Evolutionary conservation across 2,113 vertebrate genomes (phyloP).

Genomic region (Labeo rohita): DNA sequence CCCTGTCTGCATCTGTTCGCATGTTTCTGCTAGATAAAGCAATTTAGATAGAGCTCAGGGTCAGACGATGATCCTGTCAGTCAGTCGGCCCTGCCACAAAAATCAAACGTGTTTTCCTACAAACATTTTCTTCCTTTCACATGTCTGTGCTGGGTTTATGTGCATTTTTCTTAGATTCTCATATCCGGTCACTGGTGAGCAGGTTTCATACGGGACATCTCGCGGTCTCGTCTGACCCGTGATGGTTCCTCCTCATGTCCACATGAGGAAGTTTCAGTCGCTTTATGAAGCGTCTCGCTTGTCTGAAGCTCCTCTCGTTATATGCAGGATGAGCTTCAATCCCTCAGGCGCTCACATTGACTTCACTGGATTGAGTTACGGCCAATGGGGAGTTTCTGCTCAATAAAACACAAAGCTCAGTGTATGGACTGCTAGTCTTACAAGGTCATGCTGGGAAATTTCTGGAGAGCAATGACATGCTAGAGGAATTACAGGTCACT

Average conservation of each 20-base stretch:
- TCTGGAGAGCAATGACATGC: neutral
- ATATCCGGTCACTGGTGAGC: neutral
- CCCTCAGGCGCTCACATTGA: neutral
- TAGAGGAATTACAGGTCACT: neutral
- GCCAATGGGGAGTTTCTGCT: neutral
- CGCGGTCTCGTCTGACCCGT: neutral
- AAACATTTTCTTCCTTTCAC: neutral
- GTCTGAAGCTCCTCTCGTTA: conserved; percentile 9
- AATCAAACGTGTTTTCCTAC: neutral
- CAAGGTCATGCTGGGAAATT: neutral
- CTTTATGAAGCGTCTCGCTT: neutral
- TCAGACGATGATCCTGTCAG: neutral
- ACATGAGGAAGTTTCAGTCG: neutral
- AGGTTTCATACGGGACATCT: neutral
- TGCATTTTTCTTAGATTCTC: neutral
- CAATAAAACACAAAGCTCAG: conserved; percentile 3
- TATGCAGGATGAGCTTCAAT: conserved; percentile 11
- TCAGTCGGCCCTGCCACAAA: neutral
- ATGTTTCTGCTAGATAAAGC: conserved; percentile 23
- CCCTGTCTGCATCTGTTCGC: neutral
- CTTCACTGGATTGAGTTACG: neutral
- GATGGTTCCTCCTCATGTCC: neutral
- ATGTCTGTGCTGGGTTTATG: neutral
- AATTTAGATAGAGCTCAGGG: conserved; percentile 44
- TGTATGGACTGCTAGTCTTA: conserved; percentile 7